Percentiles rank a stretch among this genome's conserved stretches.
Evolutionary conservation across 1,140 invertebrate species (phyloP).

Genomic region (Drosophila kanapiae): DNA sequence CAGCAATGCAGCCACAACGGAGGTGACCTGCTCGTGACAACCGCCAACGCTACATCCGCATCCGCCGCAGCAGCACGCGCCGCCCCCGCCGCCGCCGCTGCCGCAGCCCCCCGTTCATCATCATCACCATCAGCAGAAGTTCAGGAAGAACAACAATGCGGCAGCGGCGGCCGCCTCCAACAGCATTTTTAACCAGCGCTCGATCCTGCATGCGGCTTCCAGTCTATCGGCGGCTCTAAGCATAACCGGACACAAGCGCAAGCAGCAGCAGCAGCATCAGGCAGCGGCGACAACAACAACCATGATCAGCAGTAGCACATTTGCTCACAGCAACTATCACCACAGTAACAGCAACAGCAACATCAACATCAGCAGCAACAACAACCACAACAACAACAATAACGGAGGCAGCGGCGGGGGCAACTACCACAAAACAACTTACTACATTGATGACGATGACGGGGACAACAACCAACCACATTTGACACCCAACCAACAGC

Average conservation of each 20-base stretch:
- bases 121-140: constrained; percentile 77
- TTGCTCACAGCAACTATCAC: constrained; percentile 35
- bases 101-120: constrained; percentile 40
- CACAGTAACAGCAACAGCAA: constrained; percentile 26
- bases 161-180: constrained; percentile 81
- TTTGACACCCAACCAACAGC: constrained; percentile 45
- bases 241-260: constrained; percentile 74
- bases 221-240: constrained; percentile 75
- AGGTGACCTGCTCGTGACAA: constrained; percentile 85
- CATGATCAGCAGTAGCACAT: constrained; percentile 37
- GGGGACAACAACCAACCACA: constrained; percentile 55
- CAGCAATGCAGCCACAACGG: constrained; percentile 62
- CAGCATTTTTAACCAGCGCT: constrained; percentile 83
- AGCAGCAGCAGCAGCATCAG: constrained; percentile 45
- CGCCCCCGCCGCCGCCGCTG: constrained; percentile 36
- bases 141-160: constrained; percentile 83
- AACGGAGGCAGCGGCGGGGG: constrained; percentile 28
- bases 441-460: constrained; percentile 67
- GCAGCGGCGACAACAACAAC: constrained; percentile 42
- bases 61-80: constrained; percentile 46
- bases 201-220: constrained; percentile 66
- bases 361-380: too few relatives aligned
- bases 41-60: constrained; percentile 63
- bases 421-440: constrained; percentile 46
- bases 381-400: constrained; percentile 12